A percentile compares a stretch with the other conserved stretches of the same genome.
These are phyloP conservation scores for Harpalus rufipes DNA, from an alignment of 2,888 invertebrate species.

Conservation along the genomic window DNA sequence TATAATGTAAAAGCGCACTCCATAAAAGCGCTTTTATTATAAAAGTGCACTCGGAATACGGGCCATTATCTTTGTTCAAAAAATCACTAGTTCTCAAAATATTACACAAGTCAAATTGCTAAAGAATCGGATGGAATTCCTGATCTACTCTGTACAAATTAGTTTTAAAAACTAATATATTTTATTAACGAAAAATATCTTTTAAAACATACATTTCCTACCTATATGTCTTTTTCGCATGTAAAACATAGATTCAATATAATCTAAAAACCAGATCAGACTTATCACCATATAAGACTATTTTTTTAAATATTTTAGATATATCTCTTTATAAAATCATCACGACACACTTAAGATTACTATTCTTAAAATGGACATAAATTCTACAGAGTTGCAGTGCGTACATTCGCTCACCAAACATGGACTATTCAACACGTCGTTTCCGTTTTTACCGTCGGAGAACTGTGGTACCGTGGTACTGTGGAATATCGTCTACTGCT, in stretches of 20 bases:
- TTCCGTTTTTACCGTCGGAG: slow-evolving; percentile 50
- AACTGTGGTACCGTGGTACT: not conserved
- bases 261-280: not conserved
- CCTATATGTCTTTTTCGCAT: not conserved
- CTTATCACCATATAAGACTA: slow-evolving; percentile 7
- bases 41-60: too few relatives aligned
- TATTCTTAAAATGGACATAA: slow-evolving; percentile 47
- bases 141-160: too few relatives aligned
- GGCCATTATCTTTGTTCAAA: too few relatives aligned
- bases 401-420: slow-evolving; percentile 41
- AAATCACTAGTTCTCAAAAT: too few relatives aligned
- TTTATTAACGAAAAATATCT: not conserved
- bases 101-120: too few relatives aligned
- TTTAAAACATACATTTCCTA: not conserved
- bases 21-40: too few relatives aligned
- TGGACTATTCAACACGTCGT: slow-evolving; percentile 39
- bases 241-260: slow-evolving; percentile 14
- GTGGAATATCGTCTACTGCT: not conserved
- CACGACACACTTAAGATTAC: not conserved
- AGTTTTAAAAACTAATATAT: too few relatives aligned
- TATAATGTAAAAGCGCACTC: too few relatives aligned
- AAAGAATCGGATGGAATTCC: too few relatives aligned
- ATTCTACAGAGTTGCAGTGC: slow-evolving; percentile 3
- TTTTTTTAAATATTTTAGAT: not conserved
- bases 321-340: slow-evolving; percentile 30